Conservation (phyloP, 35 echinoderm and acorn worm species). For the Holothuria glaberrima region DNA sequence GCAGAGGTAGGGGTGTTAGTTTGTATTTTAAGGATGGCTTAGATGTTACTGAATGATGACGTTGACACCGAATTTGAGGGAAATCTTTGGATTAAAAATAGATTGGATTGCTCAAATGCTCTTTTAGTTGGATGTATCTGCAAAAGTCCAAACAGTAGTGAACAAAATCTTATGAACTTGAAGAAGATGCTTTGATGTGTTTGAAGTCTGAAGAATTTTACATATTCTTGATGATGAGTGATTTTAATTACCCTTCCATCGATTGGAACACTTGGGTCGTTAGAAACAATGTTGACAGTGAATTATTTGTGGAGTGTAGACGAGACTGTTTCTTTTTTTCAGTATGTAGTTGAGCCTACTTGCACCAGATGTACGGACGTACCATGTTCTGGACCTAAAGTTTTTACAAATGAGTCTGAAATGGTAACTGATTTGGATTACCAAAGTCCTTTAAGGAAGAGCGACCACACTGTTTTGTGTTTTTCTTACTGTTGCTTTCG, state of each 20-base stretch:
- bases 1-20: background rate
- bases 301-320: no score
- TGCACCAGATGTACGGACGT: background rate
- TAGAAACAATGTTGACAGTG: no score
- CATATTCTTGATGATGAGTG: no score
- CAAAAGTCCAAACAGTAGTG: conserved; percentile 2
- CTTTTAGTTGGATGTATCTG: background rate
- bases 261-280: conserved; percentile 1
- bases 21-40: conserved; percentile 3
- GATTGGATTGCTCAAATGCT: background rate
- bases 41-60: background rate
- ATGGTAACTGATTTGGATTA: background rate
- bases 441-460: background rate
- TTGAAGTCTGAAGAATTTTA: no score
- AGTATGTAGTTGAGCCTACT: background rate
- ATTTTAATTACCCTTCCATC: background rate
- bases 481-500: background rate
- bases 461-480: conserved; percentile 20
- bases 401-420: background rate
- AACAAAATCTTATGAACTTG: background rate
- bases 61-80: background rate
- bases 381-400: background rate
- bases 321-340: conserved; percentile 21
- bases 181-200: no score
- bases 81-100: background rate